Evolutionary conservation across 35 echinoderm and acorn worm species (phyloP).

Genomic region (Ophiothrix spiculata): DNA sequence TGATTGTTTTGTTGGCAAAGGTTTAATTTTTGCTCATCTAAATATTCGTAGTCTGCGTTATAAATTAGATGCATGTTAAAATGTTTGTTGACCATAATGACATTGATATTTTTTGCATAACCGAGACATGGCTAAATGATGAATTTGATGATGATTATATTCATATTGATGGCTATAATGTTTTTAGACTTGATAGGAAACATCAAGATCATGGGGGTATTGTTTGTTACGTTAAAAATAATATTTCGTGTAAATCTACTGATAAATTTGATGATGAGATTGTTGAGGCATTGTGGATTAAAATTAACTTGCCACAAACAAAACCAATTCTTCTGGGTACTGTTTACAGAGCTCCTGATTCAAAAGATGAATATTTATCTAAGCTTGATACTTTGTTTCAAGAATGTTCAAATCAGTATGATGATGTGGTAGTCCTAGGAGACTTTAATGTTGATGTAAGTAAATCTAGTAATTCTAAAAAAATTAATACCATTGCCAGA

Average conservation of each 20-base stretch:
- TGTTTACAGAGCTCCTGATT: conserved; percentile 23
- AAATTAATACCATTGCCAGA: conserved; percentile 11
- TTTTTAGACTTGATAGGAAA: neutral
- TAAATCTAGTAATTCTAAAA: conserved; percentile 3
- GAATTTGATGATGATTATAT: neutral
- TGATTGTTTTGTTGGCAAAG: neutral
- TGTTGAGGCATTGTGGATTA: conserved; percentile 16
- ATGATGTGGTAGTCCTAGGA: conserved; percentile 7
- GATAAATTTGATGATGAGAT: neutral
- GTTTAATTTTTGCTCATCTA: neutral
- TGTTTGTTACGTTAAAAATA: conserved; percentile 5
- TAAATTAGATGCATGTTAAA: neutral
- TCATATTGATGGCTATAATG: neutral
- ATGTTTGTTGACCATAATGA: neutral
- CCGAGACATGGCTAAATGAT: conserved; percentile 10
- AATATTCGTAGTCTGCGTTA: neutral
- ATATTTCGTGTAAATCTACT: conserved; percentile 18
- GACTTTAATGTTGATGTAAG: conserved; percentile 12
- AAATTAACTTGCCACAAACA: conserved; percentile 17
- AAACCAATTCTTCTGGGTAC: conserved; percentile 16
- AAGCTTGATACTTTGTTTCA: conserved; percentile 14
- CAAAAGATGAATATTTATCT: conserved; percentile 18
- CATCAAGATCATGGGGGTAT: neutral
- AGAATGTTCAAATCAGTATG: conserved; percentile 1
- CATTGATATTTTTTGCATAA: conserved; percentile 14